Conservation (phyloP, 2,797 vertebrate species). For the Lithobates pipiens region DNA sequence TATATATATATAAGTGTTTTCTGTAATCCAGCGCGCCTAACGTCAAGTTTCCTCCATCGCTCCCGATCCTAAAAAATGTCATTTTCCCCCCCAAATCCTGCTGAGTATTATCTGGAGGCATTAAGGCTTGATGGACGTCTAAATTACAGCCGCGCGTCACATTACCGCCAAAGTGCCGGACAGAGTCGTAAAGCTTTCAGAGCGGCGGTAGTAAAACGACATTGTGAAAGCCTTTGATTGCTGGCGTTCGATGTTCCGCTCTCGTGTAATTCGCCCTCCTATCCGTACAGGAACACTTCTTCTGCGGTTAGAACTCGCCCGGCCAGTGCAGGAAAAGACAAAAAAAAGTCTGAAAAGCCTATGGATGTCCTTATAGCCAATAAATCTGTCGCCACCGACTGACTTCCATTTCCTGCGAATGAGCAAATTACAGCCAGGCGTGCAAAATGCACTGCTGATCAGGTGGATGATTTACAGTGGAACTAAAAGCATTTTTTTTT, state of each 20-base stretch:
- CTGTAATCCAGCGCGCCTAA: too few relatives aligned
- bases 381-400: conserved; percentile 85
- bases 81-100: not conserved
- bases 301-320: conserved; percentile 70
- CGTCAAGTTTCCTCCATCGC: too few relatives aligned
- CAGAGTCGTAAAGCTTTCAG: conserved; percentile 37
- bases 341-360: not conserved
- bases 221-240: conserved; percentile 55
- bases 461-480: conserved; percentile 61
- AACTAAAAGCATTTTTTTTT: too few relatives aligned
- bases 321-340: conserved; percentile 66
- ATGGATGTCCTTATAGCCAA: conserved; percentile 81
- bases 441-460: conserved; percentile 76
- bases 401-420: conserved; percentile 83
- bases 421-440: conserved; percentile 80
- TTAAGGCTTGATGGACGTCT: conserved; percentile 44
- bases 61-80: not conserved
- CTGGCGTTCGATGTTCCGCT: conserved; percentile 22
- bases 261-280: conserved; percentile 47
- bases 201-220: conserved; percentile 38
- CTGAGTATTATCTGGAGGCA: not conserved
- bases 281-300: conserved; percentile 67
- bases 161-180: conserved; percentile 34
- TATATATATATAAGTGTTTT: too few relatives aligned
- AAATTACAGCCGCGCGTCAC: conserved; percentile 25